phyloP scores from a whole-genome alignment of 2,888 invertebrate genomes.

The Pollenia labialis region DNA sequence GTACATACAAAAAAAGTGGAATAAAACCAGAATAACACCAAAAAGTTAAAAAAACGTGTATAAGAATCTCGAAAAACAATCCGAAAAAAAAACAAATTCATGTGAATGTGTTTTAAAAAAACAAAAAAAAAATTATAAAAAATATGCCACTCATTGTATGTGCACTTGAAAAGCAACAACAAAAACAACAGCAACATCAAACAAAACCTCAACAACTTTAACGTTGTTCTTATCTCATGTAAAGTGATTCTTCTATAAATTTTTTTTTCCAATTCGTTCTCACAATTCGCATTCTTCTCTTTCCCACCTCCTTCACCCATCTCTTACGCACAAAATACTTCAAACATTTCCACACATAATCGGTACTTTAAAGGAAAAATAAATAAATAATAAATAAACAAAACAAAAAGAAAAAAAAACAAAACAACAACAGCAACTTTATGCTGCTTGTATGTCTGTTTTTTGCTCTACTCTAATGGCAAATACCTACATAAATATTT shows the following conservation, averaged over 20 bases:
- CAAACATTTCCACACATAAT: neutral
- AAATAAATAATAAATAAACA: constrained; percentile 4
- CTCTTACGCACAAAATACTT: neutral
- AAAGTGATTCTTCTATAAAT: constrained; percentile 1
- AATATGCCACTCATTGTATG: constrained; percentile 50
- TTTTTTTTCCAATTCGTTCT: neutral
- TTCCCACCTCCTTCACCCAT: neutral
- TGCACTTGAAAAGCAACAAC: constrained; percentile 44
- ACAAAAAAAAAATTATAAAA: neutral
- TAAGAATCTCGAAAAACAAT: constrained; percentile 3
- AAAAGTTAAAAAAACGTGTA: constrained; percentile 19
- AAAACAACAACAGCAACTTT: constrained; percentile 25
- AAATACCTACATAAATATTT: neutral
- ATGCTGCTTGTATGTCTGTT: constrained; percentile 38
- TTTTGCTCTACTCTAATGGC: constrained; percentile 30
- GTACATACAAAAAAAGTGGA: neutral
- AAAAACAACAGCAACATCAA: constrained; percentile 40
- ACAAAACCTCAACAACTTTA: constrained; percentile 51
- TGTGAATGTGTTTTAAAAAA: neutral
- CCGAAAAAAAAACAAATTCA: neutral
- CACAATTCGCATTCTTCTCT: neutral
- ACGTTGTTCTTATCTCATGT: constrained; percentile 37
- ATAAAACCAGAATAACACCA: neutral
- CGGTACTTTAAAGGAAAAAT: constrained; percentile 1
- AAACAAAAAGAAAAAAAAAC: neutral